These are phyloP conservation scores for Actenoides hombroni DNA, from an alignment of 2,113 vertebrate genomes.

Conservation along the genomic window DNA sequence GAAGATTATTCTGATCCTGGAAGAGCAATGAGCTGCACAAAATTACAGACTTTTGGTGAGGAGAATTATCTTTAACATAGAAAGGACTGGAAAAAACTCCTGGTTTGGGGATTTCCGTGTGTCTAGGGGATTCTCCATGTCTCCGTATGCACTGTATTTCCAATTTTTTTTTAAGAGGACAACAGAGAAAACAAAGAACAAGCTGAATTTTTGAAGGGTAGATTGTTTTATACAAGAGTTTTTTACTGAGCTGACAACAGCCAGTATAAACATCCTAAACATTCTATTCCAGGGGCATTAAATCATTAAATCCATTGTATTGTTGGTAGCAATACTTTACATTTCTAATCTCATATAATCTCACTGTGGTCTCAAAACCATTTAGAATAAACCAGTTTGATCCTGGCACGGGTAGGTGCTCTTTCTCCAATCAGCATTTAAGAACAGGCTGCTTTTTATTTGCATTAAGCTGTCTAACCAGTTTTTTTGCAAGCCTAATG, in stretches of 20 bases:
- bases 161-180: neutral
- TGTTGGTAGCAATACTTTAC: neutral
- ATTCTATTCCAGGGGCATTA: neutral
- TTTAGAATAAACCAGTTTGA: neutral
- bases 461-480: conserved; percentile 49
- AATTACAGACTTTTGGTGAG: neutral
- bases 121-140: neutral
- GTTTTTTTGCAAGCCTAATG: conserved; percentile 5
- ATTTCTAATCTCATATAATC: neutral
- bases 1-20: neutral
- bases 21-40: neutral
- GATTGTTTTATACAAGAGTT: neutral
- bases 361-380: neutral
- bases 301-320: too few relatives aligned
- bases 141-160: neutral
- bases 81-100: neutral
- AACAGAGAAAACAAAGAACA: neutral
- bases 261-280: neutral
- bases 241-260: neutral
- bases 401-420: neutral
- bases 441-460: conserved; percentile 3
- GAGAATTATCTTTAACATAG: neutral
- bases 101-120: neutral
- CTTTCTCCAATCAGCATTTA: conserved; percentile 5
- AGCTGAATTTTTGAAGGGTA: neutral